Evolutionary conservation across 2,888 invertebrate species (phyloP).

Genomic region (Andricus quercusramuli): DNA sequence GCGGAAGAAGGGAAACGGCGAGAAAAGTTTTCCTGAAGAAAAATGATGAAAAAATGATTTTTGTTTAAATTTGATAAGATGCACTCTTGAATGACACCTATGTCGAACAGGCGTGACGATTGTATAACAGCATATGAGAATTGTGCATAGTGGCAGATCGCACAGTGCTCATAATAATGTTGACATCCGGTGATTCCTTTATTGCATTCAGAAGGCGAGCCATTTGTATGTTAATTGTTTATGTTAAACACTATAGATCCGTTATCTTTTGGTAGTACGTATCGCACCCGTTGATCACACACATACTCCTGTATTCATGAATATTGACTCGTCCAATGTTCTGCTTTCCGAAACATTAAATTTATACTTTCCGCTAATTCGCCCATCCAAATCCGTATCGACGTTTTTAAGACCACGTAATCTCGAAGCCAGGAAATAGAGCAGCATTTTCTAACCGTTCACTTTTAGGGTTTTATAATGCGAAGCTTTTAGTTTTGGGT

Average conservation of each 20-base stretch:
- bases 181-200: slow-evolving; percentile 55
- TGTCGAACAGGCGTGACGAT: slow-evolving; percentile 44
- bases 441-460: not conserved
- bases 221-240: slow-evolving; percentile 58
- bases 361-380: slow-evolving; percentile 30
- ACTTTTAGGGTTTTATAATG: not conserved
- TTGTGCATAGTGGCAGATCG: slow-evolving; percentile 32
- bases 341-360: slow-evolving; percentile 40
- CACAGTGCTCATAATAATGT: slow-evolving; percentile 52
- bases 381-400: slow-evolving; percentile 43
- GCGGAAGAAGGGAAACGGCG: too few relatives aligned
- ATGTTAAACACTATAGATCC: slow-evolving; percentile 42
- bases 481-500: not conserved
- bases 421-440: not conserved
- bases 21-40: too few relatives aligned
- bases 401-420: slow-evolving; percentile 37
- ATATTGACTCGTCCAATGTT: slow-evolving; percentile 36
- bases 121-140: slow-evolving; percentile 44
- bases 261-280: slow-evolving; percentile 28
- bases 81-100: not conserved
- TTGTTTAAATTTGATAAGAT: not conserved
- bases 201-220: slow-evolving; percentile 38
- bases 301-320: slow-evolving; percentile 40
- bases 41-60: not conserved
- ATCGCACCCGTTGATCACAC: slow-evolving; percentile 44